phyloP scores from a whole-genome alignment of 2,113 vertebrate species.

The Bufo bufo region DNA sequence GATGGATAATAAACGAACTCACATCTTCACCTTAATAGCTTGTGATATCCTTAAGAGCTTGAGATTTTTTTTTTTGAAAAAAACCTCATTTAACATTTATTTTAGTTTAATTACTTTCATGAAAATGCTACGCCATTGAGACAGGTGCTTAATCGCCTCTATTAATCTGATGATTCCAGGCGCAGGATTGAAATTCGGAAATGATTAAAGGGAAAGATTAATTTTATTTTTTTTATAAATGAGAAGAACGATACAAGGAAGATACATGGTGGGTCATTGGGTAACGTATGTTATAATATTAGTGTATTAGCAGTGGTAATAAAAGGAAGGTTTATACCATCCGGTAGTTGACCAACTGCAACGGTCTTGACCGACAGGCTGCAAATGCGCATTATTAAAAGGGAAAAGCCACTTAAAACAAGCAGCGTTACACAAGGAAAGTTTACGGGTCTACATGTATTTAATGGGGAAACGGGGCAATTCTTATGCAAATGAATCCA shows the following conservation, averaged over 20 bases:
- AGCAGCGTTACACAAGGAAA: too few relatives aligned
- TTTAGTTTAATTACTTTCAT: slow-evolving; percentile 30
- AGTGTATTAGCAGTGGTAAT: not conserved
- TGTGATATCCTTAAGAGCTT: slow-evolving; percentile 26
- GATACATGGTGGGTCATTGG: not conserved
- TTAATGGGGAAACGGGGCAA: too few relatives aligned
- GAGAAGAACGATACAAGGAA: not conserved
- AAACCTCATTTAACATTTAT: slow-evolving; percentile 28
- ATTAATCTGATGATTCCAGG: slow-evolving; percentile 19
- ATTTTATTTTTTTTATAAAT: not conserved
- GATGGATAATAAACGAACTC: slow-evolving; percentile 33
- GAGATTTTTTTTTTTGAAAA: not conserved
- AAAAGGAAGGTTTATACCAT: not conserved
- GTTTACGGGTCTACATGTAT: too few relatives aligned
- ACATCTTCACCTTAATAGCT: slow-evolving; percentile 47
- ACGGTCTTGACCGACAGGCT: too few relatives aligned
- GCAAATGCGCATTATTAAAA: too few relatives aligned
- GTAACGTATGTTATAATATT: not conserved
- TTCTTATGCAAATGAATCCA: too few relatives aligned
- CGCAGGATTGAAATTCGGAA: slow-evolving; percentile 24
- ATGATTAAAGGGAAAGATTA: not conserved
- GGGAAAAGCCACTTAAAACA: too few relatives aligned
- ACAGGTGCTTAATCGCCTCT: slow-evolving; percentile 49
- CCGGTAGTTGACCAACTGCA: not conserved
- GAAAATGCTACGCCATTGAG: not conserved